A percentile compares a stretch with the other conserved stretches of the same genome.
These are phyloP conservation scores for Galeopterus variegatus DNA, from an alignment of 2,113 vertebrate genomes.

Conservation along the genomic window DNA sequence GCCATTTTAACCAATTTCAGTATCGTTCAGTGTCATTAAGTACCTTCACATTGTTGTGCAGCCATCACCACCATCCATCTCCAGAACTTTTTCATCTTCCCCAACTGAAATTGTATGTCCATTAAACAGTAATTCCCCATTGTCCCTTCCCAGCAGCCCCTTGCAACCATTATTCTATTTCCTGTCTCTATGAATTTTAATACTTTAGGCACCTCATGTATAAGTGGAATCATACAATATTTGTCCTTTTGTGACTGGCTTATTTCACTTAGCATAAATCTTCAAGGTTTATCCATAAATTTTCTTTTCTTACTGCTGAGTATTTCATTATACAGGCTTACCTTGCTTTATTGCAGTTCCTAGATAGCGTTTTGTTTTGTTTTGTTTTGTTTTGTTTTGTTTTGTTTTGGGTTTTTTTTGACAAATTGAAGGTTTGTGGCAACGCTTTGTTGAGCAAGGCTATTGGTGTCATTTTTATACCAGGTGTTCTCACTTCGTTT, in stretches of 20 bases:
- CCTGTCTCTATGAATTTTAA: neutral
- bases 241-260: neutral
- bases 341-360: too few relatives aligned
- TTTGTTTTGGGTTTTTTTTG: too few relatives aligned
- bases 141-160: neutral
- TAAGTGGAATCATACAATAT: neutral
- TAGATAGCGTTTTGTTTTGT: too few relatives aligned
- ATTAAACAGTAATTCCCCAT: neutral
- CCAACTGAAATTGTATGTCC: neutral
- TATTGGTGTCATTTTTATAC: too few relatives aligned
- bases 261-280: neutral
- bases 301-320: neutral
- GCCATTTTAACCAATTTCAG: neutral
- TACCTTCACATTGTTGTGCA: neutral
- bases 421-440: too few relatives aligned
- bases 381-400: too few relatives aligned
- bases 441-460: too few relatives aligned
- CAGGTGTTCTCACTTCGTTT: too few relatives aligned
- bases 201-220: neutral
- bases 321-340: neutral
- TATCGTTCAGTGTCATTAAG: neutral
- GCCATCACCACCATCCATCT: neutral
- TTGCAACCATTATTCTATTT: neutral
- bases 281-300: neutral
- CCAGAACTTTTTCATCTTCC: neutral